Conservation (phyloP, 2,113 vertebrate species). For the Sula dactylatra region DNA sequence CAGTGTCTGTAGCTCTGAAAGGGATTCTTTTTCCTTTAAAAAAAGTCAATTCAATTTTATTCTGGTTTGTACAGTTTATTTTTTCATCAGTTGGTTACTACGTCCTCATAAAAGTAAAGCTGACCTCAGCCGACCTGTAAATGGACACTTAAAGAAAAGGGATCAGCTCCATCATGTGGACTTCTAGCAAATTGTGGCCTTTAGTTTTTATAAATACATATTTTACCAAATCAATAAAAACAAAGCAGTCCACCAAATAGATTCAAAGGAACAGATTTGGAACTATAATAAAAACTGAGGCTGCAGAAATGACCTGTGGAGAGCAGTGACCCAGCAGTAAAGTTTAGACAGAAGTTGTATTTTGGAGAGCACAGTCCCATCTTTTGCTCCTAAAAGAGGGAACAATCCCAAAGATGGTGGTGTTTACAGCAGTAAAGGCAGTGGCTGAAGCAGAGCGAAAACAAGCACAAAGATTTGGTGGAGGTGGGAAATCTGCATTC, state of each 20-base stretch:
- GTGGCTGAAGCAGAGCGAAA: neutral
- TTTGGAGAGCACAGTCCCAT: neutral
- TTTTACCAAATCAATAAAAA: neutral
- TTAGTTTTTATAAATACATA: neutral
- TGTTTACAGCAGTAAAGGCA: neutral
- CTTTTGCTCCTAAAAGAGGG: neutral
- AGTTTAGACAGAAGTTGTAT: neutral
- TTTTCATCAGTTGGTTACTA: neutral
- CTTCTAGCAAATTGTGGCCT: neutral
- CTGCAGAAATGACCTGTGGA: neutral
- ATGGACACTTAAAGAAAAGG: neutral
- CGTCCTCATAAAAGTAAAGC: neutral
- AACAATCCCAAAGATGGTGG: neutral
- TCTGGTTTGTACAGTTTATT: neutral
- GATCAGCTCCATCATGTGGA: neutral
- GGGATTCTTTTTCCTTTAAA: neutral
- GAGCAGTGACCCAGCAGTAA: neutral
- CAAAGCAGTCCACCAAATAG: neutral
- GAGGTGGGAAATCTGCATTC: neutral
- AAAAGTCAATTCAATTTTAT: neutral
- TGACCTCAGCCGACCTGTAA: neutral
- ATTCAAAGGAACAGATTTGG: neutral
- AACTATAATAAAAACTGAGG: neutral
- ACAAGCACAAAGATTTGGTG: neutral
- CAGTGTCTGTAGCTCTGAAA: neutral